Conservation (phyloP, 2,888 invertebrate genomes). For the Prosapia bicincta region DNA sequence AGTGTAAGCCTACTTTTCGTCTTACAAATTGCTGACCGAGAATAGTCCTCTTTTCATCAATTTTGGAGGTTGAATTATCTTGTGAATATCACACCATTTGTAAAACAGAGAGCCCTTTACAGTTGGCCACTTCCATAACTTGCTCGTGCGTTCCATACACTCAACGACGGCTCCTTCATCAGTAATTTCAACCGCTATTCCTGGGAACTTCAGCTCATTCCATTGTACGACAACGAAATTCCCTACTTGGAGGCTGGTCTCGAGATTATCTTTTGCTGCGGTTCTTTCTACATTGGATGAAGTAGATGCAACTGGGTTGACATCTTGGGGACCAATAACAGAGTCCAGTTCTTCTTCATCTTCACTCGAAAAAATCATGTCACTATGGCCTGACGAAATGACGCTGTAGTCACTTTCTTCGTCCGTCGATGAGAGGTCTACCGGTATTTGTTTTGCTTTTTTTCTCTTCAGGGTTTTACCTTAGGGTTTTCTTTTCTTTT, state of each 20-base stretch:
- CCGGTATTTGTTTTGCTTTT: background rate
- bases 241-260: conserved; percentile 10
- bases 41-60: background rate
- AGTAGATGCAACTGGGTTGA: too few species aligned
- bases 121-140: background rate
- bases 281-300: too few species aligned
- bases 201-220: conserved; percentile 8
- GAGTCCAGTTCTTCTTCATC: too few species aligned
- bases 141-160: background rate
- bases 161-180: conserved; percentile 2
- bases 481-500: background rate
- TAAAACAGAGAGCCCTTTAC: background rate
- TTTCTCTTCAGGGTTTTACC: background rate
- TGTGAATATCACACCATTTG: background rate
- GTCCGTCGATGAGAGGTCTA: background rate
- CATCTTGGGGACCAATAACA: too few species aligned
- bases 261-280: too few species aligned
- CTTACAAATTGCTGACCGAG: too few species aligned
- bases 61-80: background rate
- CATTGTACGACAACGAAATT: conserved; percentile 15
- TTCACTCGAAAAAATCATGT: too few species aligned
- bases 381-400: background rate
- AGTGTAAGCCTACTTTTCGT: background rate
- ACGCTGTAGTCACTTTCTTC: background rate
- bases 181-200: conserved; percentile 3